Percentiles rank a stretch among this genome's conserved stretches.
phyloP scores from a whole-genome alignment of 1,140 invertebrate species.

The Drosophila bifasciata region DNA sequence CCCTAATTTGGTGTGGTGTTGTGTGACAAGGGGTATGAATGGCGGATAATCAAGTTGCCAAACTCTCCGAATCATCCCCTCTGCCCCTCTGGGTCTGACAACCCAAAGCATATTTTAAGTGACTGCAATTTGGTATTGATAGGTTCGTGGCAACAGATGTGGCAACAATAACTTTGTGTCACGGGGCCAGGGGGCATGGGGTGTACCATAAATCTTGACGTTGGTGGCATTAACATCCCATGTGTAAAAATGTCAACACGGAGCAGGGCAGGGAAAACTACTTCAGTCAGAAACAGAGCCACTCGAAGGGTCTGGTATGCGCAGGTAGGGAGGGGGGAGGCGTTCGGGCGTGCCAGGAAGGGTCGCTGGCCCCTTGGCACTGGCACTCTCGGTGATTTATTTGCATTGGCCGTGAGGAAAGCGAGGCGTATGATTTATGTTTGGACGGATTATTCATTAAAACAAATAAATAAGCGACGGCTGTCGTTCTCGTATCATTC shows the following conservation, averaged over 20 bases:
- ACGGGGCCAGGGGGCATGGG: neutral
- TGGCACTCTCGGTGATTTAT: constrained; percentile 67
- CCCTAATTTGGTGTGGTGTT: constrained; percentile 66
- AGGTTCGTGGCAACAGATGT: constrained; percentile 61
- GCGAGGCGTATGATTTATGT: constrained; percentile 68
- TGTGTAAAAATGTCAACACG: constrained; percentile 36
- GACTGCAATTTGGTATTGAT: constrained; percentile 77
- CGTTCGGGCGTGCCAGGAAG: constrained; percentile 25
- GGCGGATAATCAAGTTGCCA: constrained; percentile 62
- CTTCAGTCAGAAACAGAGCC: constrained; percentile 40
- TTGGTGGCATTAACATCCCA: constrained; percentile 10
- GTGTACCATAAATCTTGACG: constrained; percentile 21
- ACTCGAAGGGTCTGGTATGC: neutral
- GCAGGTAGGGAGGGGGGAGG: constrained; percentile 2
- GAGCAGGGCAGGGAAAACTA: constrained; percentile 9
- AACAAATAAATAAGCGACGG: constrained; percentile 50
- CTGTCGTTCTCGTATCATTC: constrained; percentile 44
- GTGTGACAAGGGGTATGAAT: neutral
- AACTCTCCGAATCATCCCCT: neutral
- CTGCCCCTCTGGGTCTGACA: neutral
- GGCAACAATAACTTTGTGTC: constrained; percentile 36
- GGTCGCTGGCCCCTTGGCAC: neutral
- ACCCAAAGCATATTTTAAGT: constrained; percentile 65
- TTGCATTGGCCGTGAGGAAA: constrained; percentile 28
- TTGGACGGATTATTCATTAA: constrained; percentile 50